Evolutionary conservation across 2,797 vertebrate genomes (phyloP).

Genomic region (Onychomys arenicola): DNA sequence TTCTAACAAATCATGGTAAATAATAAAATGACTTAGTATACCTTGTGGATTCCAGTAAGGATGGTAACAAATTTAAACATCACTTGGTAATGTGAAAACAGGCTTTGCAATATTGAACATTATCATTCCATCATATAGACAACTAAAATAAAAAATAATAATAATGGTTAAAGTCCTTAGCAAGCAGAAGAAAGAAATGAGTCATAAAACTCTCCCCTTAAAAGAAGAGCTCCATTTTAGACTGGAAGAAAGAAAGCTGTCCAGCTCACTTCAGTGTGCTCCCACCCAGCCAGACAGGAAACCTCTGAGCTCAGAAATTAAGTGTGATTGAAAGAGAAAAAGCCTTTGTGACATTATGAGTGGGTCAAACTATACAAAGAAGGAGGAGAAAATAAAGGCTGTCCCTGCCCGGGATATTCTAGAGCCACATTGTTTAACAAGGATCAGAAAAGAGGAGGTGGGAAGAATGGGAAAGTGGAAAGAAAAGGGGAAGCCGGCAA

Average conservation of each 20-base stretch:
- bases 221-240: background rate
- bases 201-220: background rate
- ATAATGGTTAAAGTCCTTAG: background rate
- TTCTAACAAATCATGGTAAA: background rate
- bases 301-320: background rate
- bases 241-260: background rate
- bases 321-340: background rate
- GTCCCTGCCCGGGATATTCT: background rate
- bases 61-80: background rate
- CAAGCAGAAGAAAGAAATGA: background rate
- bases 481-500: background rate
- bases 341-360: background rate
- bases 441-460: background rate
- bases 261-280: background rate
- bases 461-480: background rate
- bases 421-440: background rate
- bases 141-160: background rate
- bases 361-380: background rate
- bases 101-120: background rate
- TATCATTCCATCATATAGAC: conserved; percentile 22
- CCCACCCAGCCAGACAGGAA: background rate
- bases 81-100: background rate
- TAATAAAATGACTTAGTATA: conserved; percentile 9
- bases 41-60: background rate
- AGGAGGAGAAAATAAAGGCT: background rate